Base-by-base conservation (phyloP, 2,797 vertebrate genomes). In the Percopsis omiscomaycus region DNA sequence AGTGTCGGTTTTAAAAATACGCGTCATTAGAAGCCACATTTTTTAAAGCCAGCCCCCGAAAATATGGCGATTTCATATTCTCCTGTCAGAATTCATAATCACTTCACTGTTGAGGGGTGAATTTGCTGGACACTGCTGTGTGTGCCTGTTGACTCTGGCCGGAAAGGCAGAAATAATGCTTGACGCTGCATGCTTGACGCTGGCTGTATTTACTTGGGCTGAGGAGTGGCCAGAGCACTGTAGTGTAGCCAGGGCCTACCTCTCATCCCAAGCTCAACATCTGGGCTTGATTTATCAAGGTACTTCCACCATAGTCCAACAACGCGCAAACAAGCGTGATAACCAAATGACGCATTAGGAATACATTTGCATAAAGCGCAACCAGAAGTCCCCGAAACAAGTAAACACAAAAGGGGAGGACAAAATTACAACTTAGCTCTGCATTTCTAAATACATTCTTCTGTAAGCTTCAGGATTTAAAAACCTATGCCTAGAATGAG, bases 201-300 rank as follows among this genome's bases (percentile, higher is more conserved):
- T 77, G 75, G 60, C 66, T 71, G 55, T 59, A 79, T 92, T 92
- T 88, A 90, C 87, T 86, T 89, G 71, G 78, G 75, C 84, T 82
- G 80, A 76, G 46, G 61, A 51, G 68, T 77, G 74, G 77, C 82
- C 81, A 89, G 59, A 71, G 69, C 50, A 12, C 30, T 8, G 54
- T 74, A 46, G 5, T 70, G 64, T 74, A 84, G 77, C 61, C 75
- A 76, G 75, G 79, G 65, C 73, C 64, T 86, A 89, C 82, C 84
- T 75, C 75, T 70, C 67, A 86, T 66, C 75, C 77, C 70, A 74
- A 16, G 70, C 51, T 68, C 57, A 3, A 90, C 92, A 89, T 87
- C 85, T 91, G 83, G 86, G 77, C 84, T 78, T 85, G 70, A 89
- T 90, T 89, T 83, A 84, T 81, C 67, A 85, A 90, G 82, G 86